Percentiles rank a stretch among this genome's conserved stretches.
Conservation (phyloP, 2,113 vertebrate species). For the Poeciliopsis occidentalis region DNA sequence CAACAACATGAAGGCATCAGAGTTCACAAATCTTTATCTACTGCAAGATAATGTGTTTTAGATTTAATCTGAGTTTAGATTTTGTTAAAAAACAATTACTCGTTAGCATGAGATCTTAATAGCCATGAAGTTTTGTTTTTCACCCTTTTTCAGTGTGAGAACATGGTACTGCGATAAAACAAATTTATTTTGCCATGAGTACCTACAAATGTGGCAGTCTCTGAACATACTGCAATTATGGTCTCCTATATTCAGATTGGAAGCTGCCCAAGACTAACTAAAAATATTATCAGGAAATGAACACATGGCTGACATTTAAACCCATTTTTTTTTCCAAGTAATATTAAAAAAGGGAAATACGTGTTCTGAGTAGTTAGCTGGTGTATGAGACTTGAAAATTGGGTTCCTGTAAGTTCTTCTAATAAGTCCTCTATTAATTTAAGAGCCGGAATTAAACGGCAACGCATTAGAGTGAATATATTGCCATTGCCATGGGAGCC, state of each 20-base stretch:
- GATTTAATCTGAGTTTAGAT: neutral
- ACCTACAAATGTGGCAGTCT: neutral
- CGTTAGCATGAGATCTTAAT: too few relatives aligned
- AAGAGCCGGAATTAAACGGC: conserved; percentile 44
- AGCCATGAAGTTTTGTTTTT: neutral
- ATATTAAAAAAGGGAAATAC: conserved; percentile 7
- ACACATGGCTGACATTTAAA: conserved; percentile 20
- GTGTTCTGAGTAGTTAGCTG: conserved; percentile 18
- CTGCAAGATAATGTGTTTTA: too few relatives aligned
- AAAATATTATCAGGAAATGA: conserved; percentile 38
- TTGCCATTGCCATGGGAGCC: conserved; percentile 32
- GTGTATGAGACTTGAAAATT: conserved; percentile 46
- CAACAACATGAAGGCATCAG: neutral
- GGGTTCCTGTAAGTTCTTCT: conserved; percentile 30
- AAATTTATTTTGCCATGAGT: neutral
- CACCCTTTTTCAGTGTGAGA: neutral
- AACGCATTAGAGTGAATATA: conserved; percentile 39
- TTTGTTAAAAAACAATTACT: neutral
- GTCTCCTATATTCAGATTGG: conserved; percentile 8
- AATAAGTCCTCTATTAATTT: conserved; percentile 53
- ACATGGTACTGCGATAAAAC: neutral
- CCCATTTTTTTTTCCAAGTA: conserved; percentile 28
- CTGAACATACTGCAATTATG: neutral
- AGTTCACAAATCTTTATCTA: neutral
- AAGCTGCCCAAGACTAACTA: conserved; percentile 9